Percentiles rank a stretch among this genome's conserved stretches.
Evolutionary conservation across 1,140 invertebrate species (phyloP).

Genomic region (Lordiphosa clarofinis): DNA sequence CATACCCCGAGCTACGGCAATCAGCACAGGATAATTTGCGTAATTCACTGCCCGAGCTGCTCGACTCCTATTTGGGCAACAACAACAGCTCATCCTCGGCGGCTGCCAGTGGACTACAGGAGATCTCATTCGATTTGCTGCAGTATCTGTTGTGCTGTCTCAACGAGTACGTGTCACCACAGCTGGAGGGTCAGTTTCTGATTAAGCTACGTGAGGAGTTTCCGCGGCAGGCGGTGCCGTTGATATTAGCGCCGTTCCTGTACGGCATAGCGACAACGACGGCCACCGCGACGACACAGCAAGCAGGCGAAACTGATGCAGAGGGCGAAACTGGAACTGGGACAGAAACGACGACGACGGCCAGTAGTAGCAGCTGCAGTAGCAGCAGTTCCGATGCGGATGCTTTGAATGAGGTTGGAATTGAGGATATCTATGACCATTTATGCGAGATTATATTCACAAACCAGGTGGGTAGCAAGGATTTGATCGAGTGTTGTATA

Average conservation of each 20-base stretch:
- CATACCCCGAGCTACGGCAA: conserved; percentile 86
- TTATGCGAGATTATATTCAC: conserved; percentile 78
- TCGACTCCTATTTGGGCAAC: conserved; percentile 90
- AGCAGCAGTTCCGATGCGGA: conserved; percentile 56
- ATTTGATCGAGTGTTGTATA: no score
- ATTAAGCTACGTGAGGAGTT: conserved; percentile 91
- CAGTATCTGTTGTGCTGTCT: conserved; percentile 88
- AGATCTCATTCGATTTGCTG: conserved; percentile 92
- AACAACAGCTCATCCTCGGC: conserved; percentile 82
- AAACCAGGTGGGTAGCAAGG: conserved; percentile 44
- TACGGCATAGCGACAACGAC: conserved; percentile 81
- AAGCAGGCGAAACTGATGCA: conserved; percentile 58
- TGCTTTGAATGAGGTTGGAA: conserved; percentile 71
- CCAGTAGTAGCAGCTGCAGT: conserved; percentile 20
- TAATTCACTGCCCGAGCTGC: conserved; percentile 90
- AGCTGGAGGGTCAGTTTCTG: conserved; percentile 90
- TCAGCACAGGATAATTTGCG: conserved; percentile 89
- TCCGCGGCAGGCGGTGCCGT: conserved; percentile 91
- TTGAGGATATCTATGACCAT: conserved; percentile 79
- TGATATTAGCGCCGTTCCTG: conserved; percentile 91
- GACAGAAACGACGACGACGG: conserved; percentile 21
- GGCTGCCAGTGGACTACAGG: conserved; percentile 90
- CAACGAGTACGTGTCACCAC: conserved; percentile 81
- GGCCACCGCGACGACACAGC: conserved; percentile 22
- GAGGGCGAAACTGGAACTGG: conserved; percentile 50